Base-by-base conservation (phyloP, 2,113 vertebrate species). In the Nicator chloris region DNA sequence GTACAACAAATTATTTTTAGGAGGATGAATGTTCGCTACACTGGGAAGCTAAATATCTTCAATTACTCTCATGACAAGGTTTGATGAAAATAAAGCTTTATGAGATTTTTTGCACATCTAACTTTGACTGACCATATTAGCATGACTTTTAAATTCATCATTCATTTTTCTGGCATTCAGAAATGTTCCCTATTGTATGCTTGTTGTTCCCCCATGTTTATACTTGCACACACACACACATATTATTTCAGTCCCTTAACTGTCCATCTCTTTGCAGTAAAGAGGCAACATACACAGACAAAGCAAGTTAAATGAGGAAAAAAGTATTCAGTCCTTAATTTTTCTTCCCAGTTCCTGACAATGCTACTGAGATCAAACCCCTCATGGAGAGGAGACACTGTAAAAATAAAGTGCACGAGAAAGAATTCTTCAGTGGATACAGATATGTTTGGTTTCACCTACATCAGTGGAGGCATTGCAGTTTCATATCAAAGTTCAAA, bases 1-100 rank as follows among this genome's bases (percentile, higher is more conserved):
- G 59, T 47, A 79, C 19, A 93, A 70, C 45, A 95, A 93, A 91
- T 84, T 92, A 80, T 64, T 92, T 95, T 95, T 88, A 68, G 59
- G 61, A 70, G 80, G 57, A 66, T 68, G 57, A 63, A 70, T 90
- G 15, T 72, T 93, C 11, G 0, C 40, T 88, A 8, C 30, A 56
- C 18, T 63, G 82, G 84, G 42, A 70, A 86, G 53, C 49, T 75
- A 80, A 94, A 95, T 71, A 19, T 75, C 64, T 81, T 93, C 81
- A 86, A 60, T 88, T 86, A 91, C 61, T 22, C n/a, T 88, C 54
- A 69, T 3, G 1, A 20, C 53, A 92, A 37, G 9, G 45, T 87
- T 90, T 75, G 90, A 95, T 28, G 13, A 69, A 90, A 86, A 82
- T 51, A 28, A 78, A 39, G 3, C 31, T 93, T 86, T 92, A 81